Base-by-base conservation (phyloP, 1,140 invertebrate genomes). In the Atta colombica region DNA sequence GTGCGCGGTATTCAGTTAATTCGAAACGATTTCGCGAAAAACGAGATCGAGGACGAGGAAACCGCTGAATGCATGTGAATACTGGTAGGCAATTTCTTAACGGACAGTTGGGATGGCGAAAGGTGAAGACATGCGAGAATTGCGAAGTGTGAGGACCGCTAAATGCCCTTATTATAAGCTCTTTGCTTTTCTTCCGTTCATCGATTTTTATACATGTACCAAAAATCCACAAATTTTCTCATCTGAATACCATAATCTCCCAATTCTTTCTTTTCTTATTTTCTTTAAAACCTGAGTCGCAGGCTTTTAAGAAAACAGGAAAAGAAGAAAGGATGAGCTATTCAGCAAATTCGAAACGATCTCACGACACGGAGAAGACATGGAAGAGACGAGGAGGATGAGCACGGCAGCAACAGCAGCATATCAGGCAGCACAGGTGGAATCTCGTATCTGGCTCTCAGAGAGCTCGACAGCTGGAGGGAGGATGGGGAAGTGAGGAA, bases 401-500 rank as follows among this genome's bases (percentile, higher is more conserved):
- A 90, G 84, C 89, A 88, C 89, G 82, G 87, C 77, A 91, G 89
- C 84, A 87, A 82, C 90, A 85, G 77, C 77, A 88, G 89, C 81
- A 77, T 90, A 90, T 90, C 89, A 88, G 86, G 72, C 89, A 78
- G 90, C 89, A 91, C 92, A 92, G 92, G 90, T 92, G 91, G 91
- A 92, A 92, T 92, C 92, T 92, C 89, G 87, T 91, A 91, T 91
- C 90, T 86, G 89, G 68, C 91, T 88, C 84, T 85, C 45, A 55
- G 82, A 80, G 71, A 74, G 69, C 78, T 65, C 80, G 75, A 90
- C 86, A 85, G 74, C 39, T 35, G 69, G 78, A 58, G 55, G 21
- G n/a, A 69, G 51, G 77, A 86, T 12, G 77, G 61, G 35, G 58
- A 86, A 89, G 88, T 87, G 85, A 89, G 91, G 91, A 31, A 58